Evolutionary conservation across 2,113 vertebrate species (phyloP).

Genomic region (Ptychochromis oligacanthus): DNA sequence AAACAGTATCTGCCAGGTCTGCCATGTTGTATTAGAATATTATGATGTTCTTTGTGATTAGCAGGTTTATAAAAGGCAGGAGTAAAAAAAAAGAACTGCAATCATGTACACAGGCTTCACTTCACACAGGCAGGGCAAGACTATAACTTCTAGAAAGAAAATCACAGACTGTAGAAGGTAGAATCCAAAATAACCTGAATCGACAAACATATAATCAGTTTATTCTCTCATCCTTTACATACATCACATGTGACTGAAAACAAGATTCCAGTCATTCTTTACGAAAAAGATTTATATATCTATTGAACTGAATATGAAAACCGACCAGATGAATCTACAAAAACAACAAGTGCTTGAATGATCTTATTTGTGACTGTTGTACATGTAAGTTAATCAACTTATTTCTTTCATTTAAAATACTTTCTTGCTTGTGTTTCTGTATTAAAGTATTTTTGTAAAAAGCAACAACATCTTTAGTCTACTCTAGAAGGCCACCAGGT

Average conservation of each 20-base stretch:
- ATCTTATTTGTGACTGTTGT: conserved; percentile 36
- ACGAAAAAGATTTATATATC: conserved; percentile 45
- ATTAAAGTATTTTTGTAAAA: conserved; percentile 55
- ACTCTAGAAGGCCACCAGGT: conserved; percentile 76
- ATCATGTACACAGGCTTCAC: conserved; percentile 39
- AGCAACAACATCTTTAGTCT: conserved; percentile 74
- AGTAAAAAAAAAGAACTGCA: conserved; percentile 40
- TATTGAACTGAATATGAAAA: conserved; percentile 31
- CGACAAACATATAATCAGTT: conserved; percentile 28
- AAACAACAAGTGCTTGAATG: conserved; percentile 9
- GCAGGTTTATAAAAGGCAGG: conserved; percentile 55
- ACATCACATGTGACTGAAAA: conserved; percentile 35
- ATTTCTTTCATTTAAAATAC: conserved; percentile 62
- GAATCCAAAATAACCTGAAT: conserved; percentile 42
- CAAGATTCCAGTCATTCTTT: conserved; percentile 33
- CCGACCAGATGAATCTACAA: conserved; percentile 6
- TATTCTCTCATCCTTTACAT: conserved; percentile 38
- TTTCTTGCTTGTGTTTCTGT: conserved; percentile 45
- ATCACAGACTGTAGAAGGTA: conserved; percentile 31
- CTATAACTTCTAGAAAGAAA: conserved; percentile 29
- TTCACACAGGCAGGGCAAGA: conserved; percentile 23
- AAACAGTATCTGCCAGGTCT: conserved; percentile 57
- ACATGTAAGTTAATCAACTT: conserved; percentile 47
- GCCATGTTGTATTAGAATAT: conserved; percentile 30
- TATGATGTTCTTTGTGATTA: conserved; percentile 39